A percentile compares a stretch with the other conserved stretches of the same genome.
These are phyloP conservation scores for Spermophilus dauricus DNA, from an alignment of 2,113 vertebrate genomes.

Conservation along the genomic window DNA sequence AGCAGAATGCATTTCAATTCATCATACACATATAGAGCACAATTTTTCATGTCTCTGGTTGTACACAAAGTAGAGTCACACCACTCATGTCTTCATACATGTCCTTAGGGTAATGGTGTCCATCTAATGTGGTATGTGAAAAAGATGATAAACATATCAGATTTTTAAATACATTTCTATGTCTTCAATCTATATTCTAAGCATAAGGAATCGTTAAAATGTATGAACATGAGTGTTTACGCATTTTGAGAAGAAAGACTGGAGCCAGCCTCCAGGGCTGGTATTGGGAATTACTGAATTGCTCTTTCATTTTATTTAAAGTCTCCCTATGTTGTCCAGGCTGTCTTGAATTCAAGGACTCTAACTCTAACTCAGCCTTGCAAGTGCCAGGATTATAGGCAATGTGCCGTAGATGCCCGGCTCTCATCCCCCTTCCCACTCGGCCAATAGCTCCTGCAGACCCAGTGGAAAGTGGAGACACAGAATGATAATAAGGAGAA, in stretches of 20 bases:
- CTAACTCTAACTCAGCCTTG: not conserved
- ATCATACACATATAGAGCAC: too few relatives aligned
- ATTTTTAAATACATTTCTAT: slow-evolving; percentile 49
- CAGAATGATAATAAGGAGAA: not conserved
- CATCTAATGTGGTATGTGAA: not conserved
- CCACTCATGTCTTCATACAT: too few relatives aligned
- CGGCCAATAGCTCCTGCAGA: not conserved
- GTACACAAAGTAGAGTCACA: too few relatives aligned
- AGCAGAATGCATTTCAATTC: too few relatives aligned
- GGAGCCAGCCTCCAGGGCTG: not conserved
- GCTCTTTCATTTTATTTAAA: not conserved
- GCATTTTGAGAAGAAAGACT: not conserved
- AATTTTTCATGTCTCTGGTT: too few relatives aligned
- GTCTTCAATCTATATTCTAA: not conserved
- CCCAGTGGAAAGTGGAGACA: not conserved
- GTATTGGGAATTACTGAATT: not conserved
- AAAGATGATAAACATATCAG: not conserved
- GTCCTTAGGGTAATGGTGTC: too few relatives aligned
- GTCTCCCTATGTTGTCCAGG: not conserved
- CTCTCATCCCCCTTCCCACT: not conserved
- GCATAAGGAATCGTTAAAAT: not conserved
- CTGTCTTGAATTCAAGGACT: not conserved
- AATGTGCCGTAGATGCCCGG: not conserved
- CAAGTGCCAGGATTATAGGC: not conserved
- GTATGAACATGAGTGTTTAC: not conserved